Conservation (phyloP, 2,888 invertebrate genomes). For the Priocnemis perturbator region DNA sequence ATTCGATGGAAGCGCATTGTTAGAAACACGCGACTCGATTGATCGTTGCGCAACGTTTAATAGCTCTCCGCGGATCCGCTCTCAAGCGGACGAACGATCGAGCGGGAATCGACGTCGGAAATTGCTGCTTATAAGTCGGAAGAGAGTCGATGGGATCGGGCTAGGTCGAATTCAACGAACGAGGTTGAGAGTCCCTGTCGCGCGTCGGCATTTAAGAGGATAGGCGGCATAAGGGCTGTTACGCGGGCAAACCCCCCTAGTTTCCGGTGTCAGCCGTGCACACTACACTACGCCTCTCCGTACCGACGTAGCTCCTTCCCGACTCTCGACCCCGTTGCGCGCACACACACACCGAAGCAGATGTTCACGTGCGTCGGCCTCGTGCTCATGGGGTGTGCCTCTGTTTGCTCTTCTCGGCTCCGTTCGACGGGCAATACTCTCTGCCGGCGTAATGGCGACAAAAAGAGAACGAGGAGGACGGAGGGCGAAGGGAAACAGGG, state of each 20-base stretch:
- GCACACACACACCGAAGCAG: conserved; percentile 26
- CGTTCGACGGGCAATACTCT: conserved; percentile 30
- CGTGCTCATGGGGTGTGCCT: conserved; percentile 41
- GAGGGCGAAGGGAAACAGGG: background rate
- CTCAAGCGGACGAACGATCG: too few species aligned
- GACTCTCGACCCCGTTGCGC: conserved; percentile 30
- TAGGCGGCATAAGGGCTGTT: conserved; percentile 52
- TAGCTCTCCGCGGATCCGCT: background rate
- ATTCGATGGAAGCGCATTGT: conserved; percentile 20
- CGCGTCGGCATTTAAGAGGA: conserved; percentile 49
- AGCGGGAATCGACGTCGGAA: too few species aligned
- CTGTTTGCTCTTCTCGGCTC: conserved; percentile 48
- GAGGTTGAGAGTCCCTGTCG: conserved; percentile 45
- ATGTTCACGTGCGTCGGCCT: conserved; percentile 10
- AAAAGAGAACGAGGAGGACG: background rate
- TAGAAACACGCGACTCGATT: background rate
- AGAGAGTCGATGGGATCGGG: too few species aligned
- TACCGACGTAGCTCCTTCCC: conserved; percentile 46
- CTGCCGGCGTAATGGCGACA: conserved; percentile 14
- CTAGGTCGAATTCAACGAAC: too few species aligned
- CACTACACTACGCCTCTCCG: conserved; percentile 34
- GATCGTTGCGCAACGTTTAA: background rate
- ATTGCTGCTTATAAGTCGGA: too few species aligned
- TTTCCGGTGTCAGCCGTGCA: conserved; percentile 66
- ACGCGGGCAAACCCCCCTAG: conserved; percentile 56